Conservation (phyloP, 2,888 invertebrate genomes). For the Ochropleura leucogaster region DNA sequence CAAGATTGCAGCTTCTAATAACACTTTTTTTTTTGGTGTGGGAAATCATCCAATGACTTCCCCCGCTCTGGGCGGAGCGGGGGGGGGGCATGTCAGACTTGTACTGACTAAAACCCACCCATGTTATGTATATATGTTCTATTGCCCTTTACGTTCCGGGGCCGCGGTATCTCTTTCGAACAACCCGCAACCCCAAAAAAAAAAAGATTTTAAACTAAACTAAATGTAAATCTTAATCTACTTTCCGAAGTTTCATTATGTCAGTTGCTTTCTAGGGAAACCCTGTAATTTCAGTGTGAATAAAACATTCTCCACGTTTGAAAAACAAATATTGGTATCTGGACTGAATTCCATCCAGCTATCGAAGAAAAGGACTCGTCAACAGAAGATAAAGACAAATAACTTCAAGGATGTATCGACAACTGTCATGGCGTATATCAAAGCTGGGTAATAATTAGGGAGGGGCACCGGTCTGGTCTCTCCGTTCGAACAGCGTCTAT, state of each 20-base stretch:
- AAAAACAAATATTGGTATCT: background rate
- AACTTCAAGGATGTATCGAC: slow-evolving; percentile 18
- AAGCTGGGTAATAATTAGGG: slow-evolving; percentile 54
- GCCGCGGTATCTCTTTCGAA: too few species aligned
- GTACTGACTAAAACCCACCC: too few species aligned
- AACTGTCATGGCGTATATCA: slow-evolving; percentile 34
- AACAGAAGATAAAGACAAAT: background rate
- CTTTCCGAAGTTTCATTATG: background rate
- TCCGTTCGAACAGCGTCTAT: slow-evolving; percentile 76
- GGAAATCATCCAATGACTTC: too few species aligned
- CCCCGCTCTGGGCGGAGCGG: too few species aligned
- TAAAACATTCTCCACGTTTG: background rate
- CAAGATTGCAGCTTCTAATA: background rate
- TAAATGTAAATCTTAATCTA: too few species aligned
- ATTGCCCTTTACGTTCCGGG: too few species aligned
- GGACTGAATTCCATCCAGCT: background rate
- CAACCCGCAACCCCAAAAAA: too few species aligned
- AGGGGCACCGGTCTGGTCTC: slow-evolving; percentile 46
- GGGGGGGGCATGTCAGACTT: too few species aligned
- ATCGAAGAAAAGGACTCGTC: background rate
- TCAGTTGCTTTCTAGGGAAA: background rate
- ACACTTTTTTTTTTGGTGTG: too few species aligned
- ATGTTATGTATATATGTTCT: too few species aligned
- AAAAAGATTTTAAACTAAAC: background rate
- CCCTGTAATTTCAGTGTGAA: background rate